These are phyloP conservation scores for Xylota segnis DNA, from an alignment of 2,888 invertebrate genomes.

Conservation along the genomic window DNA sequence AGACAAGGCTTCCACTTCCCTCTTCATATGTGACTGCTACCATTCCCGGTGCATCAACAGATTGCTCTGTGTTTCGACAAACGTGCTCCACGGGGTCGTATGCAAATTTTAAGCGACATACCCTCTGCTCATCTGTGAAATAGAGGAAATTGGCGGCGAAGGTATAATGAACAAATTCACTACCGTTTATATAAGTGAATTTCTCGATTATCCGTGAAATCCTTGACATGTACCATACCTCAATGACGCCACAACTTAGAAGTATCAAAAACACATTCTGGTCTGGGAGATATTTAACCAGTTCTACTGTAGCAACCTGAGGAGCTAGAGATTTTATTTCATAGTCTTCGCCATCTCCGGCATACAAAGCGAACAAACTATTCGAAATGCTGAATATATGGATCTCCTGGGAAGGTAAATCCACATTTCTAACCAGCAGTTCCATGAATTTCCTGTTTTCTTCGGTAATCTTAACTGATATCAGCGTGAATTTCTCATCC, in stretches of 20 bases:
- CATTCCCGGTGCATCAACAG: constrained; percentile 80
- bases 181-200: constrained; percentile 79
- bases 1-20: constrained; percentile 80
- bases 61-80: constrained; percentile 78
- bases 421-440: constrained; percentile 74
- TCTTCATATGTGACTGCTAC: constrained; percentile 82
- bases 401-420: constrained; percentile 76
- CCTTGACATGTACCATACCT: constrained; percentile 82
- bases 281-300: constrained; percentile 78
- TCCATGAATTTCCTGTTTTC: constrained; percentile 80
- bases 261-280: constrained; percentile 80
- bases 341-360: constrained; percentile 9
- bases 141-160: constrained; percentile 79
- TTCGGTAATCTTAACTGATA: constrained; percentile 77
- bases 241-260: constrained; percentile 81
- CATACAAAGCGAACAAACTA: constrained; percentile 79
- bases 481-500: constrained; percentile 80
- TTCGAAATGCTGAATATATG: constrained; percentile 82
- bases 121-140: constrained; percentile 80
- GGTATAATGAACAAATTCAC: constrained; percentile 79
- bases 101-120: constrained; percentile 80
- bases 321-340: constrained; percentile 63
- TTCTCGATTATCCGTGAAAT: constrained; percentile 78
- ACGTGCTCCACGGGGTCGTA: constrained; percentile 78
- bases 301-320: constrained; percentile 78